Base-by-base conservation (phyloP, 1,140 invertebrate genomes). In the Maniola jurtina region DNA sequence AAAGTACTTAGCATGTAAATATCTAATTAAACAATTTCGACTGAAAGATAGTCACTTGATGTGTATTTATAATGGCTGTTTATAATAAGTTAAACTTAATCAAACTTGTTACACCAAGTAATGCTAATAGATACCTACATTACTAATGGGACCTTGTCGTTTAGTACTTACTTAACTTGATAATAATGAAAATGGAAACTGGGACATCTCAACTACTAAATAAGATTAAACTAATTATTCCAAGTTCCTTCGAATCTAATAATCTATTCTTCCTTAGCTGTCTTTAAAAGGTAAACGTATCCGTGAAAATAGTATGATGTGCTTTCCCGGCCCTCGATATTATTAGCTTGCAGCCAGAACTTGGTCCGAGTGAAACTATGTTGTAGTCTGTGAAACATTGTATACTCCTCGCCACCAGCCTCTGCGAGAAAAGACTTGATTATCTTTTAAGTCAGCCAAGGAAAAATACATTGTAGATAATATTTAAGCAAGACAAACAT, bases 1-100 rank as follows among this genome's bases (percentile, higher is more conserved):
- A 59, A 15, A 14, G 57, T 65, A 65, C n/a, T 64, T 65, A 65
- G 64, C 13, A 5, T 65, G 64, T 65, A 65, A 65, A 65, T 65
- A 65, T 60, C 6, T 60, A 47, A 60, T 57, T 64, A 64, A 64
- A 45, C 47, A n/a, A 55, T 64, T 48, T 65, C 56, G 64, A 65
- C 64, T 65, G 56, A 65, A 61, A 35, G 45, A 48, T 65, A 65
- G 64, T 60, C 64, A 65, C 34, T n/a, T 34, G 47, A 48, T 15
- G 36, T 65, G 64, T 65, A 65, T 57, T 63, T 52, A 48, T 64
- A 59, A 36, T 47, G 14, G 5, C 48, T 25, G 13, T 25, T 52
- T 52, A 25, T 16, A 25, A 16, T 16, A 52, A 16, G 14, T 52
- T 52, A 16, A 16, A 52, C 48, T 16, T 52, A 7, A 52, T 52